A percentile compares a stretch with the other conserved stretches of the same genome.
Evolutionary conservation across 2,888 invertebrate genomes (phyloP).

Genomic region (Acleris literana): DNA sequence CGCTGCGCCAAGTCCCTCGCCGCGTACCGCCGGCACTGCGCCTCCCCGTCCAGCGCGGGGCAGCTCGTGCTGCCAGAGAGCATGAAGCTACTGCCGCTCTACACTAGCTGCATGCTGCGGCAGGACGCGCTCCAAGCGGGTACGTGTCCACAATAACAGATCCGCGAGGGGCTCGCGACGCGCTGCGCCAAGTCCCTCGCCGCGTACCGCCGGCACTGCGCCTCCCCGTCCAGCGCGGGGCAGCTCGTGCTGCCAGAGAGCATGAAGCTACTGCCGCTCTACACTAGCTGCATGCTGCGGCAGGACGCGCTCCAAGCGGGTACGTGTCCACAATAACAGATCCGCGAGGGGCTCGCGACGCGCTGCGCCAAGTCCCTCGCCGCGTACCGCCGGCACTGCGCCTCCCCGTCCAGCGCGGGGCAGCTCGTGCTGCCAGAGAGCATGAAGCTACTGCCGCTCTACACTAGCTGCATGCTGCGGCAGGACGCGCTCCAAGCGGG

Average conservation of each 20-base stretch:
- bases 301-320: too few relatives aligned
- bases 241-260: too few relatives aligned
- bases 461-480: slow-evolving; percentile 95
- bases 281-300: too few relatives aligned
- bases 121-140: slow-evolving; percentile 97
- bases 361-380: slow-evolving; percentile 95
- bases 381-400: slow-evolving; percentile 97
- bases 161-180: too few relatives aligned
- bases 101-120: slow-evolving; percentile 95
- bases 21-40: slow-evolving; percentile 97
- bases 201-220: too few relatives aligned
- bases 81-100: slow-evolving; percentile 98
- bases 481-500: slow-evolving; percentile 97
- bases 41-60: slow-evolving; percentile 95
- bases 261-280: too few relatives aligned
- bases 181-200: too few relatives aligned
- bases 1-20: slow-evolving; percentile 95
- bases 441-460: slow-evolving; percentile 98
- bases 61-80: slow-evolving; percentile 99
- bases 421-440: slow-evolving; percentile 99
- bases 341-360: slow-evolving; percentile 92
- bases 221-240: too few relatives aligned
- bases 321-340: slow-evolving; percentile 59
- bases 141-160: slow-evolving; percentile 46
- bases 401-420: slow-evolving; percentile 95